Evolutionary conservation across 2,113 vertebrate species (phyloP), one percentile per base, ranked within the genome.

Genomic region (Xyliphius kryptos): DNA sequence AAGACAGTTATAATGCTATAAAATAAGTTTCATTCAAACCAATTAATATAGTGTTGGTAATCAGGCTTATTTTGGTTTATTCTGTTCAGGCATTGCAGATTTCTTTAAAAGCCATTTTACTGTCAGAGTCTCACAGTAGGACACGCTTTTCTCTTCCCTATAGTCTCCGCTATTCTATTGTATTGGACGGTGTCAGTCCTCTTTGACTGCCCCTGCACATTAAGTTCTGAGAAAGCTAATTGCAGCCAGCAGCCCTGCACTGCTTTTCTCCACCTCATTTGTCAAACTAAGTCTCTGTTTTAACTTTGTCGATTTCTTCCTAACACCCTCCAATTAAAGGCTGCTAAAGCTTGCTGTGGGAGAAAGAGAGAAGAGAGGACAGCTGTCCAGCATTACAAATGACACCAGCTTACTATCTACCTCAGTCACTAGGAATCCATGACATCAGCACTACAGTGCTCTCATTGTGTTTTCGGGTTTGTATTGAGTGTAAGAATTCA

Each of bases 401-500:
- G 71, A 78, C 63, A 37, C 55, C 76, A 66, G 26, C 63, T 76
- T 69, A 59, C 55, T 43, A 49, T 68, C 67, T 44, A 41, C 67
- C 71, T 81, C 79, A 84, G 72, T 74, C 67, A 72, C 73, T 63
- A 79, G 78, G 81, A 83, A 84, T 86, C 76, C 66, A 70, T 86
- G 77, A 85, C 74, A 71, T 83, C 79, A 82, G 51, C 76, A 68
- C 32, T 41, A n/a, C 32, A 68, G 66, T 63, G 49, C 13, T 66
- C 41, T 56, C 63, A 71, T 46, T 70, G 56, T 55, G 43, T 40
- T 41, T 58, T 46, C 50, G 63, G 48, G 21, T 59, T 44, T 59
- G n/a, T 36, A 38, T 32, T 53, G 12, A 13, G 20, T 56, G 56
- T 67, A 54, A 5, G 36, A 21, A 22, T 44, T 15, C 16, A 22